Evolutionary conservation across 2,888 invertebrate species (phyloP).

Genomic region (Eugnorisma glareosa): DNA sequence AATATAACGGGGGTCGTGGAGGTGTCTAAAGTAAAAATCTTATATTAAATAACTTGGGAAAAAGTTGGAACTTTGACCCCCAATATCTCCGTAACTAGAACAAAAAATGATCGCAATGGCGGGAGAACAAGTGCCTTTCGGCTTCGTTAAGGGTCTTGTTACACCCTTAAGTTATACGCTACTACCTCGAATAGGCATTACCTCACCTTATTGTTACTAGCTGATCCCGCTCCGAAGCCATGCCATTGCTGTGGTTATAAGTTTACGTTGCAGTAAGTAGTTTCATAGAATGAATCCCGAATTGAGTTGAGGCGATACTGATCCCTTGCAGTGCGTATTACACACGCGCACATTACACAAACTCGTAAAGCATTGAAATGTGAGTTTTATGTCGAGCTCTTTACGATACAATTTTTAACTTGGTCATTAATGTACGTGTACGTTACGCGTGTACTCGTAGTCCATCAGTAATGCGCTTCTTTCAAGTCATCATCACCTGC

Average conservation of each 20-base stretch:
- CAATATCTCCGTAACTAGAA: too few relatives aligned
- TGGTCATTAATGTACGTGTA: background rate
- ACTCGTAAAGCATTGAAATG: conserved; percentile 2
- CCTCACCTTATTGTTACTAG: background rate
- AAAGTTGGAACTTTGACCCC: too few relatives aligned
- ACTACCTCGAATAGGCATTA: background rate
- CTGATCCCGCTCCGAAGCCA: background rate
- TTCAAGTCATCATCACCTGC: too few relatives aligned
- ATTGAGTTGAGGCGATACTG: background rate
- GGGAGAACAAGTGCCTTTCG: too few relatives aligned
- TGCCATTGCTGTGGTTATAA: background rate
- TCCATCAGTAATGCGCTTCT: background rate
- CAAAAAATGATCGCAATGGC: too few relatives aligned
- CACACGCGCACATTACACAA: background rate
- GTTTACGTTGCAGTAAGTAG: background rate
- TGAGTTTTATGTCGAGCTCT: background rate
- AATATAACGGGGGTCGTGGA: too few relatives aligned
- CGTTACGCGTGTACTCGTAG: background rate
- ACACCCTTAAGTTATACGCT: too few relatives aligned
- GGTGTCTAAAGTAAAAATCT: too few relatives aligned
- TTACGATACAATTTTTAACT: background rate
- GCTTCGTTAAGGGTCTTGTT: too few relatives aligned
- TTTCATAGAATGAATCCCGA: background rate
- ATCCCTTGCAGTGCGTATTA: background rate
- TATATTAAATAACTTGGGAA: too few relatives aligned